These are phyloP conservation scores for Agonopterix subpropinquella DNA, from an alignment of 2,888 invertebrate species.

Conservation along the genomic window DNA sequence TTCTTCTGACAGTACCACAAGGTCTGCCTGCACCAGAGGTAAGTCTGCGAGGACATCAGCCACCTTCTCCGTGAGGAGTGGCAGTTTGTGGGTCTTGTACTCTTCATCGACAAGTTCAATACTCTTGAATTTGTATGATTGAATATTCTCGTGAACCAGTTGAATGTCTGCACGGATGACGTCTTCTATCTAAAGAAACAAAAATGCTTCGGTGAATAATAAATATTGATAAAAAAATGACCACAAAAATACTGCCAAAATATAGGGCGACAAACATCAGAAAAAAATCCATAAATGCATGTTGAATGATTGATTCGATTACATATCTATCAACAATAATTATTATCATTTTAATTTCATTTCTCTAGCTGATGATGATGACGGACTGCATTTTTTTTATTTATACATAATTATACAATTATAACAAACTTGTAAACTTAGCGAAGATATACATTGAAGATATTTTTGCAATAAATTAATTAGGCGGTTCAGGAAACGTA, in stretches of 20 bases:
- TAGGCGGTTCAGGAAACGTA: no score
- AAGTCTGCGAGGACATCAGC: slow-evolving; percentile 78
- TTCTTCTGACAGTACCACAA: slow-evolving; percentile 73
- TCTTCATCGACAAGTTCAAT: slow-evolving; percentile 72
- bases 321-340: background rate
- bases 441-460: no score
- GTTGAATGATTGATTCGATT: no score
- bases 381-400: no score
- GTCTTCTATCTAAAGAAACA: slow-evolving; percentile 49
- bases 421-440: no score
- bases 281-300: no score
- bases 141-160: slow-evolving; percentile 82
- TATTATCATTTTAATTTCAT: background rate
- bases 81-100: slow-evolving; percentile 59
- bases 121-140: slow-evolving; percentile 76
- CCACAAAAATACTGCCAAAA: no score
- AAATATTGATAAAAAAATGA: no score
- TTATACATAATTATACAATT: no score
- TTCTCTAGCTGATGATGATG: no score
- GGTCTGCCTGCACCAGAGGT: slow-evolving; percentile 81
- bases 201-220: background rate
- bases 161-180: slow-evolving; percentile 79
- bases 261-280: no score
- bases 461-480: no score
- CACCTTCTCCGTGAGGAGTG: slow-evolving; percentile 72